These are phyloP conservation scores for Arizona elegans DNA, from an alignment of 2,113 vertebrate genomes.

Conservation along the genomic window DNA sequence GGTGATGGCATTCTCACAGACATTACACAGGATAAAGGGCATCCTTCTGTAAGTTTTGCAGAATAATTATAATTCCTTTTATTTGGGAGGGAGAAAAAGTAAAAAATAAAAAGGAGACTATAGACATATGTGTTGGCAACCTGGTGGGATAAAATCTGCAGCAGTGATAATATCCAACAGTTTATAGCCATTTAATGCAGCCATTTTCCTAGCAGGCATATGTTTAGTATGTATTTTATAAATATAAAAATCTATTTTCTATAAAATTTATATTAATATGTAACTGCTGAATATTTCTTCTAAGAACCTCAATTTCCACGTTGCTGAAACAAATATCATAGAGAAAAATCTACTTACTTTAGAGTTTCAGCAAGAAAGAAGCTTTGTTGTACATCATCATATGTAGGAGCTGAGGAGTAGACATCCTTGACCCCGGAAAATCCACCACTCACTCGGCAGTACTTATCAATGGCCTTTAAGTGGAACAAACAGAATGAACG, in stretches of 20 bases:
- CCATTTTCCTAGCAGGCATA: background rate
- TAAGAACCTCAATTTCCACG: background rate
- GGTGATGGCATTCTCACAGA: background rate
- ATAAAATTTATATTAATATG: background rate
- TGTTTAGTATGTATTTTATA: background rate
- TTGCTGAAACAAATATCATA: slow-evolving; percentile 10
- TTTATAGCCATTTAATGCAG: background rate
- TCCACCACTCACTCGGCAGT: slow-evolving; percentile 92
- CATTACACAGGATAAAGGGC: background rate
- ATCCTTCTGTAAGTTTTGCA: background rate
- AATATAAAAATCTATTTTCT: background rate
- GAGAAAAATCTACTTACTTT: slow-evolving; percentile 79
- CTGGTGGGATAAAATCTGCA: background rate
- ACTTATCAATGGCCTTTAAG: slow-evolving; percentile 89
- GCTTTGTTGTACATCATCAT: slow-evolving; percentile 97
- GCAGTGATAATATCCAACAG: background rate
- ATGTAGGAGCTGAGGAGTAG: slow-evolving; percentile 89
- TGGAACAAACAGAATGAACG: slow-evolving; percentile 4
- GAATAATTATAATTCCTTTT: background rate
- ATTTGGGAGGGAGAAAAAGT: background rate
- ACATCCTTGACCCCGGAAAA: slow-evolving; percentile 98
- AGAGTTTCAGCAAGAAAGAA: slow-evolving; percentile 98
- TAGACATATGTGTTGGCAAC: background rate
- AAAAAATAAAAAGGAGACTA: background rate
- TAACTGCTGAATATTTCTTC: background rate